Evolutionary conservation across 37 sponge, comb jelly and placozoan genomes (phyloP).

Genomic region (Axinella damicornis): DNA sequence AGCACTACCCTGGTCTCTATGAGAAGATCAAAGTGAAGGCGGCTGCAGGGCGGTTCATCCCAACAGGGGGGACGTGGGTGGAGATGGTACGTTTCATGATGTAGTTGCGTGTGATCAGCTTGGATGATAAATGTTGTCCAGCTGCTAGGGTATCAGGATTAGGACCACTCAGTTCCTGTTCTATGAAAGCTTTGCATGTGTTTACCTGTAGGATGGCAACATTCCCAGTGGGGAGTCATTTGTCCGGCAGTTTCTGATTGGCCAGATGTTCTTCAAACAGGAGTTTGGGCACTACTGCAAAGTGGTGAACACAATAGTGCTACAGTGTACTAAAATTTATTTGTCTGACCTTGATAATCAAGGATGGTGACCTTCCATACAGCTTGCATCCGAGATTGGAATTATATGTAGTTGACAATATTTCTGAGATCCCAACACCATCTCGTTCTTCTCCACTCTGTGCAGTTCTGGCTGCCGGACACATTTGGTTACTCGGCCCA

Average conservation of each 20-base stretch:
- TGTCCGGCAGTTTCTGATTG: constrained; percentile 78
- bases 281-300: constrained; percentile 70
- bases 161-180: no score
- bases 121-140: no score
- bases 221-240: constrained; percentile 82
- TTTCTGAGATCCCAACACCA: neutral
- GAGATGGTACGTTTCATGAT: constrained; percentile 63
- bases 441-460: neutral
- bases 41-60: constrained; percentile 50
- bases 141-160: no score
- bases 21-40: constrained; percentile 40
- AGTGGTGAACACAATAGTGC: constrained; percentile 15
- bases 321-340: no score
- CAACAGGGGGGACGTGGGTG: constrained; percentile 85
- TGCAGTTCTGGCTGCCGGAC: constrained; percentile 84
- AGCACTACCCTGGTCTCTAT: constrained; percentile 69
- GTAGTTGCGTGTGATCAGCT: no score
- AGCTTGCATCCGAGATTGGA: no score
- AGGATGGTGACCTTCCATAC: no score
- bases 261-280: constrained; percentile 76
- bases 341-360: no score
- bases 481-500: constrained; percentile 89
- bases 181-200: no score
- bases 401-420: no score
- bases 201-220: constrained; percentile 66